Conservation (phyloP, 2,113 vertebrate genomes). For the Myiagra hebetior region DNA sequence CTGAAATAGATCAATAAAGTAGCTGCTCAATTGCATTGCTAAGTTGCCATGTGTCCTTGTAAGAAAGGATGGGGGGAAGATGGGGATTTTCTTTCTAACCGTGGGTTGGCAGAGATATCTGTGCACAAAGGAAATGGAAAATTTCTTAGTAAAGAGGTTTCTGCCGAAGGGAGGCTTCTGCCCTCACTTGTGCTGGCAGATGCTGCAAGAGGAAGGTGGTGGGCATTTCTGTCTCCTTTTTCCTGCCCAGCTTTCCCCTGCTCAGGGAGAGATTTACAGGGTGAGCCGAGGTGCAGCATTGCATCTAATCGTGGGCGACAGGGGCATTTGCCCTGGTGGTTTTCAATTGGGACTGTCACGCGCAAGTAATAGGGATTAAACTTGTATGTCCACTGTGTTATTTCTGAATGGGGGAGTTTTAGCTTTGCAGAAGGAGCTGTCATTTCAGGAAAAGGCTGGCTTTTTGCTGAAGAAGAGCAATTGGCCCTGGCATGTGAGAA, state of each 20-base stretch:
- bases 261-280: not conserved
- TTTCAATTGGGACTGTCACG: not conserved
- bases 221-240: not conserved
- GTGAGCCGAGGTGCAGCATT: not conserved
- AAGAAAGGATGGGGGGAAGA: not conserved
- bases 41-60: not conserved
- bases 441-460: not conserved
- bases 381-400: not conserved
- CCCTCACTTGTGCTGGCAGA: not conserved
- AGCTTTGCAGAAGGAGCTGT: not conserved
- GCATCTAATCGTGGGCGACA: not conserved
- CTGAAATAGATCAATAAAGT: not conserved
- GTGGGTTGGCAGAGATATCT: not conserved
- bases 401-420: not conserved
- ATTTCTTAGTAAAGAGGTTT: not conserved
- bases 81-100: not conserved
- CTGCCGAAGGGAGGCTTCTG: not conserved
- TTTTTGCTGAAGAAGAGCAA: constrained; percentile 24
- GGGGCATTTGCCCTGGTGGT: not conserved
- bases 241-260: not conserved
- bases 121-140: not conserved
- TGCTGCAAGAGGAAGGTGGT: not conserved
- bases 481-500: not conserved
- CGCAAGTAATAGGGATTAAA: not conserved
- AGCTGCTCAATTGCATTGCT: not conserved